These are phyloP conservation scores for Halcyon badia DNA, from an alignment of 2,797 vertebrate species.

Conservation along the genomic window DNA sequence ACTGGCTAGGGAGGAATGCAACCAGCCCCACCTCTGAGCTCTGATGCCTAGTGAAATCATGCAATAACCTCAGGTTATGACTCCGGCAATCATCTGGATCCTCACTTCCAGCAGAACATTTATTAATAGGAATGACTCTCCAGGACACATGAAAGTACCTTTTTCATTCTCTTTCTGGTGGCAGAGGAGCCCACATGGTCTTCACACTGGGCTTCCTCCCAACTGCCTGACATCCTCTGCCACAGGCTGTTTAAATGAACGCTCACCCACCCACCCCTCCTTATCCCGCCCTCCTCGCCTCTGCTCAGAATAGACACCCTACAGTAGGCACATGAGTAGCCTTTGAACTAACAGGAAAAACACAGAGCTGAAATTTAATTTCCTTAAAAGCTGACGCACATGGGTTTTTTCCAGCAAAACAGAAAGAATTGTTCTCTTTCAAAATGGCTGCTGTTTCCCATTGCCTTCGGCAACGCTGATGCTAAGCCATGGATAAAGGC, in stretches of 20 bases:
- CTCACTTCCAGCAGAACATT: not conserved
- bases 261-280: not conserved
- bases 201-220: not conserved
- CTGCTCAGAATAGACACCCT: not conserved
- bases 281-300: not conserved
- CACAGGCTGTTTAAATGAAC: not conserved
- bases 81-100: rapidly evolving
- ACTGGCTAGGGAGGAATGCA: not conserved
- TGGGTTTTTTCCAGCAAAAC: not conserved
- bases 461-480: not conserved
- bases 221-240: not conserved
- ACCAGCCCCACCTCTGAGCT: not conserved
- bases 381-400: not conserved
- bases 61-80: not conserved
- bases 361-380: not conserved
- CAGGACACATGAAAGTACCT: not conserved
- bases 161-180: not conserved
- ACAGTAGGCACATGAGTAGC: not conserved
- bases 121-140: not conserved
- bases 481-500: not conserved
- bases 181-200: not conserved
- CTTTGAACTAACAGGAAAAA: not conserved
- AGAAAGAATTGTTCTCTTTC: not conserved
- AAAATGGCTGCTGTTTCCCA: conserved; percentile 27
- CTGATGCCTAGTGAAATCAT: rapidly evolving